Conservation (phyloP, 2,797 vertebrate genomes). For the Spheniscus humboldti region DNA sequence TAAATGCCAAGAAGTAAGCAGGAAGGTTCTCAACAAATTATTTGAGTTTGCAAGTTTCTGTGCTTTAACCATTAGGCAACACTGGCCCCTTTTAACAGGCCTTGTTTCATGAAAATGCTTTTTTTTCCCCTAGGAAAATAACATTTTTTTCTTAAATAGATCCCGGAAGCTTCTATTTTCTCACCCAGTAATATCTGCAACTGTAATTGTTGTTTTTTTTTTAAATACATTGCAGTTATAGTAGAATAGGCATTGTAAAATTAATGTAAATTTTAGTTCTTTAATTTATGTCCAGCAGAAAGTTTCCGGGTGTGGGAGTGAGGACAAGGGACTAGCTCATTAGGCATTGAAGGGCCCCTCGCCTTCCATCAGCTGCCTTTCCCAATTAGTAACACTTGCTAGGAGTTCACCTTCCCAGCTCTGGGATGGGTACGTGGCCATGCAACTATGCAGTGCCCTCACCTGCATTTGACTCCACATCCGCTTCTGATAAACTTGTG, state of each 20-base stretch:
- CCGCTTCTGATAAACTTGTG: not conserved
- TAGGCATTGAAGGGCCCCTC: not conserved
- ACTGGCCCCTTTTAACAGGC: not conserved
- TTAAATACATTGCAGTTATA: not conserved
- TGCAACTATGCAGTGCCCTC: not conserved
- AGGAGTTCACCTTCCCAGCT: not conserved
- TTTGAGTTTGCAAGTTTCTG: not conserved
- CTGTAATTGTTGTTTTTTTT: not conserved
- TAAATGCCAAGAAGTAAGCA: not conserved
- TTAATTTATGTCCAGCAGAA: not conserved
- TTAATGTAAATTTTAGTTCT: not conserved
- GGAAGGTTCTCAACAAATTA: not conserved
- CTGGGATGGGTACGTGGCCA: rapidly evolving
- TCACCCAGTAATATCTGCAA: not conserved
- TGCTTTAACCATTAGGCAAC: not conserved
- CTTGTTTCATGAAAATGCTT: not conserved
- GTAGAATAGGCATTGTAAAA: not conserved
- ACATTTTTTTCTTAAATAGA: not conserved
- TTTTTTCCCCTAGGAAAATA: not conserved
- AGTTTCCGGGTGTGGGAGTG: not conserved
- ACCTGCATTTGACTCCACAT: not conserved
- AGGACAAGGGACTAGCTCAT: not conserved
- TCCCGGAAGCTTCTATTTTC: not conserved
- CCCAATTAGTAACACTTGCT: not conserved
- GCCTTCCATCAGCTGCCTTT: not conserved